Evolutionary conservation across 2,797 vertebrate genomes (phyloP).

Genomic region (Microctenopoma lineatum): DNA sequence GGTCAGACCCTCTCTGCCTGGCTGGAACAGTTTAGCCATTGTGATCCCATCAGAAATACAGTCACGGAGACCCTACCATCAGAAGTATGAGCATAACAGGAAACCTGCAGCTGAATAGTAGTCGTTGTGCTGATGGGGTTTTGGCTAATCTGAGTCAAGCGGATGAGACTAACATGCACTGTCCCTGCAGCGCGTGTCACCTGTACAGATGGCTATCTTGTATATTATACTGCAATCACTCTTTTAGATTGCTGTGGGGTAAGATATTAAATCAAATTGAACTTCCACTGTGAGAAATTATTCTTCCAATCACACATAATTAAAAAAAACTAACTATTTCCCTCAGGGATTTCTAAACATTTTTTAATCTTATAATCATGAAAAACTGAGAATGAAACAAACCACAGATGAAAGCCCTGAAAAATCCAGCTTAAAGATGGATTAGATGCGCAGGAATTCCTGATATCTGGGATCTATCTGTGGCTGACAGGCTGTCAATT

Average conservation of each 20-base stretch:
- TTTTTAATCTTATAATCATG: too few species aligned
- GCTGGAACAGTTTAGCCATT: constrained; percentile 48
- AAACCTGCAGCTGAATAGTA: constrained; percentile 46
- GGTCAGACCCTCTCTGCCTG: constrained; percentile 21
- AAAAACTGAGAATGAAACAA: constrained; percentile 25
- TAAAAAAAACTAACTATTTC: too few species aligned
- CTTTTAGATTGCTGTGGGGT: constrained; percentile 1
- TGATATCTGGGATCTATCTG: constrained; percentile 49
- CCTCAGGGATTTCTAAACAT: too few species aligned
- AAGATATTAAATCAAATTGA: constrained; percentile 36
- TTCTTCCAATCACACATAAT: constrained; percentile 20
- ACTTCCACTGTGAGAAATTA: too few species aligned
- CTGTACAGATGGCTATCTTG: constrained; percentile 27
- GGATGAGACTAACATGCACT: constrained; percentile 4
- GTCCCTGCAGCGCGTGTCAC: constrained; percentile 21
- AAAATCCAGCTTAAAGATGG: constrained; percentile 29
- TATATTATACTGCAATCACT: too few species aligned
- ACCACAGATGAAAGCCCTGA: constrained; percentile 30
- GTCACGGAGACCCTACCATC: background rate
- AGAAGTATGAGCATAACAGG: constrained; percentile 41
- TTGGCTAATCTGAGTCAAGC: constrained; percentile 56
- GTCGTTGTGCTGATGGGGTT: constrained; percentile 40
- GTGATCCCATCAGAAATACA: constrained; percentile 38
- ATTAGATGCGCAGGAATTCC: constrained; percentile 43
- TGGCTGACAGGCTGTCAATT: constrained; percentile 31